Conservation (phyloP, 2,113 vertebrate genomes). For the Gobio gobio region DNA sequence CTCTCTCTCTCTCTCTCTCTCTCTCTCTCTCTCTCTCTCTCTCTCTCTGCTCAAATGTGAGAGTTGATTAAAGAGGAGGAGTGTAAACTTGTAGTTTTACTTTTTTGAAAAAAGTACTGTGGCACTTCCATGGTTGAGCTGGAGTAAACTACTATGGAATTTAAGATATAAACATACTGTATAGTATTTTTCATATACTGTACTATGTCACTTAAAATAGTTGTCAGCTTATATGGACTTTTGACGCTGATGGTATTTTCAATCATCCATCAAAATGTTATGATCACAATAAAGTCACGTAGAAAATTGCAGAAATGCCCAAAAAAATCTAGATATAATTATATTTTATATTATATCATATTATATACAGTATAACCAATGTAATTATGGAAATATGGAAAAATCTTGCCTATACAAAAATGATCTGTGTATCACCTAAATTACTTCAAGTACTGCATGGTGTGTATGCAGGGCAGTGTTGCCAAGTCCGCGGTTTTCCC, state of each 20-base stretch:
- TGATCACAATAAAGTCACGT: neutral
- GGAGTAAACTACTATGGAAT: neutral
- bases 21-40: conserved; percentile 25
- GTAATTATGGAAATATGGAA: too few species aligned
- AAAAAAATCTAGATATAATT: too few species aligned
- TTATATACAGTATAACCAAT: too few species aligned
- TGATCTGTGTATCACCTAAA: too few species aligned
- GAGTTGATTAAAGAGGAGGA: conserved; percentile 6
- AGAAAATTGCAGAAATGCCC: neutral
- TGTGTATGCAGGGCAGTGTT: too few species aligned
- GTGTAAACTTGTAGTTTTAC: neutral
- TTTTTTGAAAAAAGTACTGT: neutral
- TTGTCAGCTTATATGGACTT: neutral
- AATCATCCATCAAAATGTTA: neutral
- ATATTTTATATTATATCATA: too few species aligned
- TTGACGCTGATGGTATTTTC: neutral
- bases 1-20: neutral
- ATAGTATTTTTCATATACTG: neutral
- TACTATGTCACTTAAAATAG: neutral
- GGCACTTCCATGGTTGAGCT: neutral
- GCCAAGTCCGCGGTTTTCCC: too few species aligned
- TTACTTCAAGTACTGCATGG: too few species aligned
- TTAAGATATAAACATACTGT: neutral
- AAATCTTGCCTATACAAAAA: too few species aligned
- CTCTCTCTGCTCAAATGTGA: neutral